Evolutionary conservation across 30 jellyfish, hydroid and myxozoan species (phyloP).

Genomic region (Turritopsis rubra): DNA sequence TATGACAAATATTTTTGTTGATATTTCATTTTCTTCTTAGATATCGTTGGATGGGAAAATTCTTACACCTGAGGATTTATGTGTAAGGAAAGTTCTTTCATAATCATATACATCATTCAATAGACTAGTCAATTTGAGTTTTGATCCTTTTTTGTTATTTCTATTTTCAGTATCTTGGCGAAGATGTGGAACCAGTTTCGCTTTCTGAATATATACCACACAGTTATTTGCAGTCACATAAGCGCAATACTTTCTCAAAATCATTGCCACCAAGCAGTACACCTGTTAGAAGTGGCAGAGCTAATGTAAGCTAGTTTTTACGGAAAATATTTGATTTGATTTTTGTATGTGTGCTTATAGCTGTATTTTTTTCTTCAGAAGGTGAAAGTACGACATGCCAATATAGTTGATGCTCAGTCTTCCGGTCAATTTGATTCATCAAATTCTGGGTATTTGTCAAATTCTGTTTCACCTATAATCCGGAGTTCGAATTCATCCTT

Average conservation of each 20-base stretch:
- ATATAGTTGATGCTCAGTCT: background rate
- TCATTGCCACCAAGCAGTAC: conserved; percentile 17
- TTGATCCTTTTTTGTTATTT: background rate
- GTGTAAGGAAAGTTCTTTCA: conserved; percentile 33
- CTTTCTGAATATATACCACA: conserved; percentile 53
- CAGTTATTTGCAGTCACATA: background rate
- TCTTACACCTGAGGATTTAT: conserved; percentile 31
- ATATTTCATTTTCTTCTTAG: conserved; percentile 13
- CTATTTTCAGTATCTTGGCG: conserved; percentile 49
- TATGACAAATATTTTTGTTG: too few species aligned
- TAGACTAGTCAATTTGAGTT: too few species aligned
- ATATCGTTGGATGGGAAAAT: conserved; percentile 44
- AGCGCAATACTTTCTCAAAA: conserved; percentile 38
- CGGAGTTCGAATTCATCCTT: background rate
- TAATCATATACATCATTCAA: background rate
- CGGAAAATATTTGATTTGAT: background rate
- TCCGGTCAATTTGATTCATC: background rate
- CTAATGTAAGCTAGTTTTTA: conserved; percentile 23
- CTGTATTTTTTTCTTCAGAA: background rate
- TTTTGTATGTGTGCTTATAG: too few species aligned
- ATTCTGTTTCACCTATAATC: background rate
- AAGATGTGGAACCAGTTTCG: conserved; percentile 66
- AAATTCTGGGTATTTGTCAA: background rate
- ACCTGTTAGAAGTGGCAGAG: conserved; percentile 23
- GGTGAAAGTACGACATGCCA: background rate